Base-by-base conservation (phyloP, 2,888 invertebrate genomes). In the Bellardia bayeri region DNA sequence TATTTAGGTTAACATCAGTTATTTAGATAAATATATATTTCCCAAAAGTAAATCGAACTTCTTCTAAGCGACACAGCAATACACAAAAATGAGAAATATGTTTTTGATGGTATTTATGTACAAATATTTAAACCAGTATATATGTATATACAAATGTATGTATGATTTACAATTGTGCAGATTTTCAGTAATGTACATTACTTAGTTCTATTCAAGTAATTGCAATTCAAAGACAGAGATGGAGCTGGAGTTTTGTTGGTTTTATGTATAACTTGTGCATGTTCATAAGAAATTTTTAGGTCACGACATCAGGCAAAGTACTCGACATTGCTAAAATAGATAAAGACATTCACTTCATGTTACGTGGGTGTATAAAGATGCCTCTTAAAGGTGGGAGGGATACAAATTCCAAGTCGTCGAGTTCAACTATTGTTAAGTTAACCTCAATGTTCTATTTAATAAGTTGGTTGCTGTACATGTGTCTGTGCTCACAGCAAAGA, bases 351-450 rank as follows among this genome's bases (percentile, higher is more conserved):
- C 69, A 66, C 51, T 83, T 76, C 42, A 81, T 66, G 45, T 51
- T 64, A 82, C 45, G 75, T 75, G 75, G 82, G 82, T 79, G 85
- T 79, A 68, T 74, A 74, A 56, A 72, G 80, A 54, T 76, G 76
- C 37, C 68, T 69, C 49, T 63, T 42, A 84, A 85, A 85, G 69
- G 87, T 83, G 71, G 83, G 76, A 56, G 74, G 72, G 63, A 54
- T n/a, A 74, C 63, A 82, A 79, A 82, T 85, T 85, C 68, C 69
- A 78, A 87, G 87, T 82, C 79, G 66, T 58, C 79, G 82, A 76
- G 89, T 86, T 89, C 88, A 88, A 82, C 85, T 85, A 88, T 88
- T 88, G 89, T 87, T 79, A 84, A 87, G 88, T 89, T 88, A 87
- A 88, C 89, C 89, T 84, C 89, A 87, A 85, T 89, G 84, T 80